Evolutionary conservation across 2,113 vertebrate genomes (phyloP), one percentile per base, ranked within the genome.

Genomic region (Catharus bicknelli): DNA sequence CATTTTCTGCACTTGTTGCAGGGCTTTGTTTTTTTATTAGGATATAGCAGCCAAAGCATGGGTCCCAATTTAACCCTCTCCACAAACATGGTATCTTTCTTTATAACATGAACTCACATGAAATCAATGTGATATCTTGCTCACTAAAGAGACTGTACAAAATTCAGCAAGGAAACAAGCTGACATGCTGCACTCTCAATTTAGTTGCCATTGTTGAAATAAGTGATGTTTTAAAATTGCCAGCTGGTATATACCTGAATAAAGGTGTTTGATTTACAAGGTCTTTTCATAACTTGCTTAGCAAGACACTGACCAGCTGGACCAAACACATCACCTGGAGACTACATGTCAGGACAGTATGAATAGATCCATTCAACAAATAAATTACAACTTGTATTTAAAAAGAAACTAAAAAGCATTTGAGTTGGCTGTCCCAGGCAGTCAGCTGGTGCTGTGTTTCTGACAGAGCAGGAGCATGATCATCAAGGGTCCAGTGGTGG

Each of bases 41-140:
- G 21, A 67, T 1, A 6, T 77, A 25, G 83, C 93, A 89, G 70
- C 64, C 55, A 83, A 70, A 69, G 64, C 29, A 30, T 57, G 57
- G 67, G 75, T 93, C 72, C 79, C 79, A 26, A 42, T 83, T 90
- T 95, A 93, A 88, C 55, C n/a, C 23, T 83, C 85, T 92, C 92
- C 73, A 69, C 89, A 70, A 85, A 76, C 4, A 23, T n/a, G 54
- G 14, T 34, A 12, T 61, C 67, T 67, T 62, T 45, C 79, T 21
- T 42, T 13, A 36, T 43, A 59, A 22, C 13, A 26, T 20, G 53
- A 58, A 50, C 51, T 50, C 18, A 47, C n/a, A 16, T 16, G 16
- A 34, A 85, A 66, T 58, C 59, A 45, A 63, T 3, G 23, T 51
- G 48, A 3, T 40, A 21, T 51, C 67, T 73, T 13, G 5, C 83